A percentile compares a stretch with the other conserved stretches of the same genome.
These are phyloP conservation scores for cat (Felis catus) DNA, from an alignment of 2,113 vertebrate genomes.

Conservation along the genomic window F.catus_Fca126_mat1.0 CM031411.1:81349501-81350000, in stretches of 20 bases:
- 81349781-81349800: slow-evolving; percentile 36
- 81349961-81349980: not conserved
- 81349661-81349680: not conserved
- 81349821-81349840: slow-evolving; percentile 52
- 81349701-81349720: slow-evolving; percentile 36
- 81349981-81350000: no score
- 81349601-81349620: not conserved
- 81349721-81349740: slow-evolving; percentile 2
- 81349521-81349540: not conserved
- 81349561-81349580: not conserved
- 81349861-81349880: slow-evolving; percentile 38
- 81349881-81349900: slow-evolving; percentile 39
- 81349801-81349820: slow-evolving; percentile 29
- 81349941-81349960: slow-evolving; percentile 54
- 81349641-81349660: slow-evolving; percentile 32
- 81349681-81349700: not conserved
- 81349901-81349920: slow-evolving; percentile 58
- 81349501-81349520: not conserved
- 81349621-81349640: not conserved
- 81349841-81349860: not conserved
- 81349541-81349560: not conserved
- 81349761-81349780: not conserved
- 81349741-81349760: slow-evolving; percentile 2
- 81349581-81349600: not conserved
- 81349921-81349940: slow-evolving; percentile 50